phyloP scores from a whole-genome alignment of 2,797 vertebrate species.

The Lepidocolaptes lacrymiger region DNA sequence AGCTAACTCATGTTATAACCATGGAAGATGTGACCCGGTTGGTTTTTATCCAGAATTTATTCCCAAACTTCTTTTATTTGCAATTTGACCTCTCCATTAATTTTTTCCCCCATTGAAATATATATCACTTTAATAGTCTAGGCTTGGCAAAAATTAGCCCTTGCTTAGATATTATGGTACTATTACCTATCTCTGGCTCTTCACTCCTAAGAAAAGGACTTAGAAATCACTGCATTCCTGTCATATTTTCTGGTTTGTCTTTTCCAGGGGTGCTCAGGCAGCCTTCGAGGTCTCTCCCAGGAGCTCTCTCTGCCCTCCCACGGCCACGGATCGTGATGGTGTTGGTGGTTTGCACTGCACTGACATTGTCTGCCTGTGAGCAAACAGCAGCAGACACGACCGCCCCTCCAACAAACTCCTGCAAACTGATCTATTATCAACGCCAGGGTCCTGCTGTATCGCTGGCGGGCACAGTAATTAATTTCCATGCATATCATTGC shows the following conservation, averaged over 20 bases:
- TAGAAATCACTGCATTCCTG: accelerated
- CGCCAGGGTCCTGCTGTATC: slow-evolving; percentile 52
- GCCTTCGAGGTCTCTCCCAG: background rate
- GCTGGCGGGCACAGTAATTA: slow-evolving; percentile 87
- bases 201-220: accelerated
- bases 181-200: background rate
- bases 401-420: slow-evolving; percentile 71
- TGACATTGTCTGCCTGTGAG: slow-evolving; percentile 14
- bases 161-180: background rate
- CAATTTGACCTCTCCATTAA: background rate
- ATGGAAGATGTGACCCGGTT: accelerated
- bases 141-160: background rate
- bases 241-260: background rate
- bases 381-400: slow-evolving; percentile 55
- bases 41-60: background rate
- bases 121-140: background rate
- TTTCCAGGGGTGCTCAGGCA: background rate
- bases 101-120: background rate
- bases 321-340: background rate
- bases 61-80: background rate
- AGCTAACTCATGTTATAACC: accelerated
- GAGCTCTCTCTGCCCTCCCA: background rate
- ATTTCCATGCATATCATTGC: slow-evolving; percentile 97
- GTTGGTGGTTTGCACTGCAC: background rate
- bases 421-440: slow-evolving; percentile 76